phyloP scores from a whole-genome alignment of 1,140 invertebrate genomes.

The Archivesica marissinica region DNA sequence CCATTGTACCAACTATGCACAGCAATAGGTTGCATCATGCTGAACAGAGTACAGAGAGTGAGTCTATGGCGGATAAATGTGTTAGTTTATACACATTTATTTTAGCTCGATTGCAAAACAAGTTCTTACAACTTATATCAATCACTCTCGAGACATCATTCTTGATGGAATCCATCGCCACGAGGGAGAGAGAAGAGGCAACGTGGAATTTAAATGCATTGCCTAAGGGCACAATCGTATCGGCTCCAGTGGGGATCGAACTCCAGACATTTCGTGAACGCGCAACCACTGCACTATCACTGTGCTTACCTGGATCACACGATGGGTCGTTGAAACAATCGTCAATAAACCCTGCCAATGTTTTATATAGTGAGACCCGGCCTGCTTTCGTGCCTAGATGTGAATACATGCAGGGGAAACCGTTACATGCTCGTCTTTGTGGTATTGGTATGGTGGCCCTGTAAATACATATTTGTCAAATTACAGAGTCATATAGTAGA shows the following conservation, averaged over 20 bases:
- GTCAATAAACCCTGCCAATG: conserved; percentile 62
- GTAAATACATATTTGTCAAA: too few species aligned
- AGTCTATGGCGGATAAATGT: too few species aligned
- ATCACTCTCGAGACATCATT: neutral
- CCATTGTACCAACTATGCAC: too few species aligned
- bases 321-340: conserved; percentile 62
- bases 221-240: too few species aligned
- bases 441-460: too few species aligned
- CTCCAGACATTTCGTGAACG: too few species aligned
- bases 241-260: too few species aligned
- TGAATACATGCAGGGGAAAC: conserved; percentile 71
- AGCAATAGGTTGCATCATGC: too few species aligned
- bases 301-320: conserved; percentile 67
- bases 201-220: too few species aligned
- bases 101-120: neutral
- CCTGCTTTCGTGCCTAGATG: conserved; percentile 70
- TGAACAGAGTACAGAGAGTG: too few species aligned
- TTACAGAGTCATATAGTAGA: too few species aligned
- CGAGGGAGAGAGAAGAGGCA: neutral
- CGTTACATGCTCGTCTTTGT: conserved; percentile 62
- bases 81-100: too few species aligned
- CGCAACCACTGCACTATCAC: neutral
- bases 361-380: conserved; percentile 61
- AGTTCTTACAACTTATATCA: neutral
- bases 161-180: neutral